phyloP scores from a whole-genome alignment of 2,888 invertebrate species.

The Drosophila limbata region DNA sequence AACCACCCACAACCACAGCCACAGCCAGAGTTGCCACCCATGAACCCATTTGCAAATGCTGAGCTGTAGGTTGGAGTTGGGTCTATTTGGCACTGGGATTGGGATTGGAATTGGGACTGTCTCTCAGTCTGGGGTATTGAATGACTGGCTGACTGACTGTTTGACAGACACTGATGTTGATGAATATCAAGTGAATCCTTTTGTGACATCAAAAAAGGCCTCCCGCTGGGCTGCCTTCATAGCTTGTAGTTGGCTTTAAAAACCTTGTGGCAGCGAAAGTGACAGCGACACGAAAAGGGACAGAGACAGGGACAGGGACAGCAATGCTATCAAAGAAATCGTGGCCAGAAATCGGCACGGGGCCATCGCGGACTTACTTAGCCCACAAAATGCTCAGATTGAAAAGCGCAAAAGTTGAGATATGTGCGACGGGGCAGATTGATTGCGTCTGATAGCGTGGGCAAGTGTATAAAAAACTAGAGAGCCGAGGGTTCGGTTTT shows the following conservation, averaged over 20 bases:
- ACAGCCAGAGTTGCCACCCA: slow-evolving; percentile 30
- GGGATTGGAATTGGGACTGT: slow-evolving; percentile 27
- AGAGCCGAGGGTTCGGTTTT: slow-evolving; percentile 31
- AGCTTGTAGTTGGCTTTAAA: slow-evolving; percentile 54
- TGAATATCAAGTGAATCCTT: slow-evolving; percentile 85
- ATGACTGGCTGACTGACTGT: slow-evolving; percentile 69
- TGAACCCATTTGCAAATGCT: slow-evolving; percentile 73
- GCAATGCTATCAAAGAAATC: slow-evolving; percentile 31
- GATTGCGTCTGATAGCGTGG: slow-evolving; percentile 81
- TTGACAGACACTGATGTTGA: slow-evolving; percentile 85
- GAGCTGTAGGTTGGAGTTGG: slow-evolving; percentile 64
- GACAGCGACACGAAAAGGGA: slow-evolving; percentile 53
- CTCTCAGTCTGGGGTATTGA: slow-evolving; percentile 57
- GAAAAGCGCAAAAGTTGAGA: slow-evolving; percentile 81
- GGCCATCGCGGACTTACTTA: slow-evolving; percentile 75
- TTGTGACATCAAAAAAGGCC: slow-evolving; percentile 83
- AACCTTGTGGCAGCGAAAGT: slow-evolving; percentile 74
- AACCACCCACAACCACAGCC: slow-evolving; percentile 30
- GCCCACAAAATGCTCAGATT: slow-evolving; percentile 78
- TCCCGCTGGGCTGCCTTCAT: slow-evolving; percentile 70
- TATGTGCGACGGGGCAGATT: slow-evolving; percentile 78
- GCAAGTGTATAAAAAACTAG: slow-evolving; percentile 76
- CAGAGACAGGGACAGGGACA: slow-evolving; percentile 32
- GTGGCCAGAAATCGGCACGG: slow-evolving; percentile 44
- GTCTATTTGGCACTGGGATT: slow-evolving; percentile 38